phyloP scores from a whole-genome alignment of 2,888 invertebrate species.

The Adineta ricciae region DNA sequence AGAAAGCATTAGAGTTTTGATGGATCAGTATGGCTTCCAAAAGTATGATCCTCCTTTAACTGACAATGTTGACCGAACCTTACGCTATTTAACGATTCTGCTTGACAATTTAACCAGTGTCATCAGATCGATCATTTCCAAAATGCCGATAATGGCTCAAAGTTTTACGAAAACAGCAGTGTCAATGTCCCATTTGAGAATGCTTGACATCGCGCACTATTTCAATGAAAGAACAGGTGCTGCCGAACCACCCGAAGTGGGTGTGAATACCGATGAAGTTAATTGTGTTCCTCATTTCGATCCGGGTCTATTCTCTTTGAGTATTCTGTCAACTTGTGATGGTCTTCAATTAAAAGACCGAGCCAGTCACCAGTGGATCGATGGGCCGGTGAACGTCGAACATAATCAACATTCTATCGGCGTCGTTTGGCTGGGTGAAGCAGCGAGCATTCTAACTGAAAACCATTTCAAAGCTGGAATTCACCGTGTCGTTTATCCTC shows the following conservation, averaged over 20 bases:
- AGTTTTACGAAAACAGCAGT: not conserved
- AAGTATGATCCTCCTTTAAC: too few relatives aligned
- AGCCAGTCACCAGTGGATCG: not conserved
- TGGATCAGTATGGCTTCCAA: not conserved
- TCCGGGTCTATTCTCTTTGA: not conserved
- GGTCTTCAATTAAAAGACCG: not conserved
- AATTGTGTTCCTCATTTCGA: not conserved
- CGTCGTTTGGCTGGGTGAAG: not conserved
- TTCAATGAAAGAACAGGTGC: not conserved
- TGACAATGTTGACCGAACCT: too few relatives aligned
- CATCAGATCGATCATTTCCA: not conserved
- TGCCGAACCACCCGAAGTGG: not conserved
- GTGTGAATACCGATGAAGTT: not conserved
- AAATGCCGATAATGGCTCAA: too few relatives aligned
- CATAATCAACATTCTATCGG: not conserved
- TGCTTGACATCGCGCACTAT: not conserved
- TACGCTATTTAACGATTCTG: not conserved
- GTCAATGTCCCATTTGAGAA: not conserved
- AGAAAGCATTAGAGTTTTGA: not conserved
- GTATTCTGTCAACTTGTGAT: not conserved
- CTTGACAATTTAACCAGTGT: not conserved
- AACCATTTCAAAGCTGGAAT: conserved; percentile 4
- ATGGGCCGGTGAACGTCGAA: not conserved
- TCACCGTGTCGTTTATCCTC: conserved; percentile 1
- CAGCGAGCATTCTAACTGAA: not conserved